phyloP scores from a whole-genome alignment of 1,140 invertebrate genomes.

The Thrips palmi region DNA sequence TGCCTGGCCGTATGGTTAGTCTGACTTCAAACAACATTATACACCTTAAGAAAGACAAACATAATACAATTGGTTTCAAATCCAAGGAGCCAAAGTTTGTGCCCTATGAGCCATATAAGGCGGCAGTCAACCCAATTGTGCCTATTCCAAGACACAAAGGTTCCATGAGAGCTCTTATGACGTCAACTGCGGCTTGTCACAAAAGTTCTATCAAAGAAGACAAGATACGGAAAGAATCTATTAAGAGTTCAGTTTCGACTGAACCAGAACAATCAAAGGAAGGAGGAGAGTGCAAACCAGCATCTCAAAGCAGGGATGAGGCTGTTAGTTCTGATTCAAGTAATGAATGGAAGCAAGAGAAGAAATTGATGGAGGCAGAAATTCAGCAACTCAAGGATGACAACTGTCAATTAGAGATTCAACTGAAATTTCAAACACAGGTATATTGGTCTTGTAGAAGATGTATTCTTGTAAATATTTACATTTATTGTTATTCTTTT shows the following conservation, averaged over 20 bases:
- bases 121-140: conserved; percentile 59
- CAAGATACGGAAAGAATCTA: too few relatives aligned
- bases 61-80: conserved; percentile 27
- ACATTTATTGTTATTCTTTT: conserved; percentile 4
- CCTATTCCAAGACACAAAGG: conserved; percentile 27
- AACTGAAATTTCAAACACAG: conserved; percentile 47
- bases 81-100: conserved; percentile 66
- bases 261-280: conserved; percentile 31
- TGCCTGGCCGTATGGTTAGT: conserved; percentile 27
- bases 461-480: conserved; percentile 3
- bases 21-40: conserved; percentile 23
- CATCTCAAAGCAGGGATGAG: too few relatives aligned
- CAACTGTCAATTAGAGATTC: conserved; percentile 42
- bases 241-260: too few relatives aligned
- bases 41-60: conserved; percentile 22
- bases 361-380: conserved; percentile 26
- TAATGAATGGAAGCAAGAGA: conserved; percentile 22
- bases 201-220: too few relatives aligned
- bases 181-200: too few relatives aligned
- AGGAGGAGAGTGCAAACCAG: conserved; percentile 54
- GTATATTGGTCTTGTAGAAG: conserved; percentile 26
- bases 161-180: too few relatives aligned
- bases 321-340: too few relatives aligned
- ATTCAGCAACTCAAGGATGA: conserved; percentile 36
- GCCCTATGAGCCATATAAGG: conserved; percentile 76